Base-by-base conservation (phyloP, 2,797 vertebrate genomes). In the Centroberyx gerrardi region DNA sequence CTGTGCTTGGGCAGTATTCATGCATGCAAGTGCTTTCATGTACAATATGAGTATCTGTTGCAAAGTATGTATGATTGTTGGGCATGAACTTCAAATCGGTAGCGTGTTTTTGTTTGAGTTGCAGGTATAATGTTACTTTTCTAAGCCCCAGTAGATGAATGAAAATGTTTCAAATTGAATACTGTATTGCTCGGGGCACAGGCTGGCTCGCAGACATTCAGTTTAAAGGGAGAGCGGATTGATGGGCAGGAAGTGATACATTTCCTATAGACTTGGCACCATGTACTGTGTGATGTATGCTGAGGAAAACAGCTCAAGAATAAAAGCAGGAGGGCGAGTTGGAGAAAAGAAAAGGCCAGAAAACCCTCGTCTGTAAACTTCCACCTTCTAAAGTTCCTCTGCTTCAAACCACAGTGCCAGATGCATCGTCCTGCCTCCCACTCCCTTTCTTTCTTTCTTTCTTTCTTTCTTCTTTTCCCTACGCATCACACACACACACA, bases 181-280 rank as follows among this genome's bases (percentile, higher is more conserved):
- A 46, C 53, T 38, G 74, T 62, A 67, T 69, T 71, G 54, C 52
- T 70, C 51, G 56, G 74, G 78, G 82, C 75, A 65, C 38, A 78
- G 72, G 48, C 73, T 64, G 71, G 62, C 74, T 66, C 72, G 70
- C 69, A 84, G 64, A 79, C 58, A 58, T 81, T 78, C 76, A 56
- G 83, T 81, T 79, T 54, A 85, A 82, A 76, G 65, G 31, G 61
- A 22, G 55, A 66, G 69, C 42, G 59, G 69, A 79, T 77, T 81
- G 1, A 74, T 88, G 64, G 72, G 86, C 78, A 90, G 89, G 87
- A 91, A 89, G 76, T 80, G 46, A 88, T 55, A 89, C 54, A 90
- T 88, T 92, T 91, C 83, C 78, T 82, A 68, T 42, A 79, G 61
- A 83, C 40, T 79, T 89, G 69, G 67, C 81, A 83, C 9, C 49